Evolutionary conservation across 2,113 vertebrate genomes (phyloP).

Genomic region (Dascyllus trimaculatus): DNA sequence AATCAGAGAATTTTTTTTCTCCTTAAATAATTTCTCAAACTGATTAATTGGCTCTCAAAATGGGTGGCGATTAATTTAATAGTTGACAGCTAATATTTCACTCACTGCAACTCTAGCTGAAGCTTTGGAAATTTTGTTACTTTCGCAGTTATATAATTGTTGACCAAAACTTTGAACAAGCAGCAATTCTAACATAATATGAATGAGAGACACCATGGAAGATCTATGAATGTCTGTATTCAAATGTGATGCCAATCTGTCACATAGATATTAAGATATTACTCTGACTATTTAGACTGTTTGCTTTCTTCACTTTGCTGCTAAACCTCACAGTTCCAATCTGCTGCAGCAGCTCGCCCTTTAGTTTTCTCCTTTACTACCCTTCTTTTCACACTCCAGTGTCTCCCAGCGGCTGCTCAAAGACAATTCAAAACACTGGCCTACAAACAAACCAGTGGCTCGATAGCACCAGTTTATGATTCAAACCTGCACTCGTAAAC

Average conservation of each 20-base stretch:
- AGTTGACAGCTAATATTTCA: no score
- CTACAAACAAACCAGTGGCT: not conserved
- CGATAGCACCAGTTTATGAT: not conserved
- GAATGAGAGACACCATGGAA: not conserved
- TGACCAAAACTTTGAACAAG: no score
- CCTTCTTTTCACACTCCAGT: not conserved
- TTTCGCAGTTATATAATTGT: no score
- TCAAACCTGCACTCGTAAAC: conserved; percentile 2
- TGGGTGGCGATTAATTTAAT: no score
- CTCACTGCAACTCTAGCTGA: no score
- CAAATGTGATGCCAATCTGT: not conserved
- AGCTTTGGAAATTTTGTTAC: no score
- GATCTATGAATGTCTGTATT: not conserved
- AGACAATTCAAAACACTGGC: conserved; percentile 10
- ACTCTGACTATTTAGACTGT: no score
- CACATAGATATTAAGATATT: not conserved
- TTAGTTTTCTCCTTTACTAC: not conserved
- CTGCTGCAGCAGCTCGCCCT: not conserved
- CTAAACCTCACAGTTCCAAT: not conserved
- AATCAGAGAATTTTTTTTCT: no score
- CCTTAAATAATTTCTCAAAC: no score
- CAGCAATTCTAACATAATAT: no score
- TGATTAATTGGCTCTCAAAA: no score
- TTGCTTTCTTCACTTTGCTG: no score
- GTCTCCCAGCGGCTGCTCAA: not conserved